Evolutionary conservation across 2,113 vertebrate genomes (phyloP), one percentile per base, ranked within the genome.

Genomic region (Tetraodon nigroviridis): DNA sequence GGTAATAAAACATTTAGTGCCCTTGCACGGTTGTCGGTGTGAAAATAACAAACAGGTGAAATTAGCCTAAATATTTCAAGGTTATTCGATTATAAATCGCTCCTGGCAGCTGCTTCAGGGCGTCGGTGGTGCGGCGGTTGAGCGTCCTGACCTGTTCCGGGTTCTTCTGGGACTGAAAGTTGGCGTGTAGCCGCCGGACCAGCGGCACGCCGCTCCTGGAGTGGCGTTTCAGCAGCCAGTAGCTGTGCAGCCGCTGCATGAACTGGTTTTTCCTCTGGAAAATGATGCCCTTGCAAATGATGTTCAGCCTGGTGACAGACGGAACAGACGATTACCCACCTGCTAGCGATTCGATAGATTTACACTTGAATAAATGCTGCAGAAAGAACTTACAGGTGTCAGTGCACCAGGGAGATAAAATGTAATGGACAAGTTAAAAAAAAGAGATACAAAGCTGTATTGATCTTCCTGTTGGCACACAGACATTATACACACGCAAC

Each of bases 221-320:
- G 84, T 97, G 95, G 7, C 97, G 91, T 78, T 98, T 99, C 80
- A 99, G 82, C 64, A 98, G 89, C 97, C 97, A 99, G 84, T 94
- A 99, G 82, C 76, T 98, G 83, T 99, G 95, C 54, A 99, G 91
- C 77, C 94, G 88, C 79, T 95, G 95, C 92, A 98, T 94, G 85
- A 99, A 99, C 80, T 97, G 94, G 83, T 84, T 98, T 89, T 98
- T 99, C 87, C 85, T 94, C 87, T 97, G 97, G 73, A 98, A 78
- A 60, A 92, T 83, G 37, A 98, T 90, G 79, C 94, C 94, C 65
- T 93, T 98, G 88, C 92, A 94, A 77, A 99, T 92, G 84, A 93
- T 93, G 88, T 91, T 97, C 86, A 99, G 89, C 91, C 97, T 98
- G 87, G 49, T 73, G 0, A 58, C 53, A 12, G 58, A 8, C 27